Evolutionary conservation across 2,888 invertebrate species (phyloP).

Genomic region (Heteromurus nitidus): DNA sequence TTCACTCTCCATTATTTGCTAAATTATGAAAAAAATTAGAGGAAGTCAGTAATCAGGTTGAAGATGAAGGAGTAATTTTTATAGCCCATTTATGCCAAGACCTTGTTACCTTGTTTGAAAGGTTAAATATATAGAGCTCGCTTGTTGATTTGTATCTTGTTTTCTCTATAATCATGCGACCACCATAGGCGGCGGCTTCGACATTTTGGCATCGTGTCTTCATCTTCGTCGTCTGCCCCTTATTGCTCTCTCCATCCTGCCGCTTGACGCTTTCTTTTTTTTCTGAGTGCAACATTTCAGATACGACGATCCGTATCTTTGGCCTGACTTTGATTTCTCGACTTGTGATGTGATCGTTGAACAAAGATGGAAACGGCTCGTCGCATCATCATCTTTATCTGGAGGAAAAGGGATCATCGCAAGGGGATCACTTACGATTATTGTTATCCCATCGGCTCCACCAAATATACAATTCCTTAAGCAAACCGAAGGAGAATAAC

Average conservation of each 20-base stretch:
- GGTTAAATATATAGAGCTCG: conserved; percentile 46
- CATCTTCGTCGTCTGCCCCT: conserved; percentile 21
- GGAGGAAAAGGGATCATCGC: neutral
- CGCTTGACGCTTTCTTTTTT: neutral
- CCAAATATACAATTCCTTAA: neutral
- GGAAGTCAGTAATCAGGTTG: neutral
- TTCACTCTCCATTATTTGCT: no score
- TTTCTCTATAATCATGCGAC: conserved; percentile 57
- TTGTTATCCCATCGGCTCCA: conserved; percentile 45
- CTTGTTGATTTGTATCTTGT: conserved; percentile 55
- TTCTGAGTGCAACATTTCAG: neutral
- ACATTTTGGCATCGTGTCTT: conserved; percentile 46
- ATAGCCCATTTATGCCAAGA: conserved; percentile 54
- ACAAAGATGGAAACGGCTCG: conserved; percentile 28
- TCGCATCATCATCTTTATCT: no score
- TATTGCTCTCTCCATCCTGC: neutral
- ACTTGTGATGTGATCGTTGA: conserved; percentile 24
- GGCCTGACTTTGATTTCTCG: conserved; percentile 51
- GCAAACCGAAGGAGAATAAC: conserved; percentile 34
- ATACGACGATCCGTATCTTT: conserved; percentile 23
- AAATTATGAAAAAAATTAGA: neutral
- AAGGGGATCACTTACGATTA: conserved; percentile 50
- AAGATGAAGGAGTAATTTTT: conserved; percentile 52
- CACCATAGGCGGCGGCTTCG: conserved; percentile 50
- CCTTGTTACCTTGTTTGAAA: conserved; percentile 63